These are phyloP conservation scores for Tryphoninae sp. DNA, from an alignment of 2,888 invertebrate genomes.

Conservation along the genomic window DNA sequence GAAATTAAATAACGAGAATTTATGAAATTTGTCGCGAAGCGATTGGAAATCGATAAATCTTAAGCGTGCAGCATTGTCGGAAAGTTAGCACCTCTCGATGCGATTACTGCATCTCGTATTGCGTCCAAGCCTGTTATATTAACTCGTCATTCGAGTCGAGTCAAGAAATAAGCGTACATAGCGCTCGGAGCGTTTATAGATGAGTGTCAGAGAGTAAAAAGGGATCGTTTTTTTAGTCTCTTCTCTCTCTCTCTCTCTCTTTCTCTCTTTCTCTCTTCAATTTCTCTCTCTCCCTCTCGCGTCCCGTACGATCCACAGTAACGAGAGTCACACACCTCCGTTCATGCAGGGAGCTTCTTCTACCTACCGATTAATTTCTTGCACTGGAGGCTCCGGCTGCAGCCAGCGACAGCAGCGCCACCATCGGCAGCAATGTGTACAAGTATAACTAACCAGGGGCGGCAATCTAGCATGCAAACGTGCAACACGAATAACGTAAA, in stretches of 20 bases:
- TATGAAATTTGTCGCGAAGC: neutral
- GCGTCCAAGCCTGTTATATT: conserved; percentile 46
- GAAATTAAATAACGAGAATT: neutral
- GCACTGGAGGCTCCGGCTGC: conserved; percentile 32
- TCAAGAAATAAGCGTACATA: neutral
- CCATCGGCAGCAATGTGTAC: neutral
- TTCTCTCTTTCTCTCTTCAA: neutral
- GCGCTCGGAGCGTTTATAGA: conserved; percentile 46
- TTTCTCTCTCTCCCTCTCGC: neutral
- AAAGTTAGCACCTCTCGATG: conserved; percentile 26
- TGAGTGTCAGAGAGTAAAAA: conserved; percentile 36
- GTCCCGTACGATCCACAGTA: conserved; percentile 12
- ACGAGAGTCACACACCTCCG: conserved; percentile 26
- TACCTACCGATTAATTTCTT: conserved; percentile 60
- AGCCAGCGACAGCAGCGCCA: conserved; percentile 12
- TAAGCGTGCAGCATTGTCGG: conserved; percentile 36
- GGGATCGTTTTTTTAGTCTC: neutral
- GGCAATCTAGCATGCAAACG: conserved; percentile 63
- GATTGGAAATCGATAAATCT: conserved; percentile 25
- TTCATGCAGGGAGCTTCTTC: conserved; percentile 45
- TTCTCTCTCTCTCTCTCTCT: conserved; percentile 2
- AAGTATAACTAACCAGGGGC: conserved; percentile 61
- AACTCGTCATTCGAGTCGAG: conserved; percentile 55
- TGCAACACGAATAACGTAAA: conserved; percentile 63
- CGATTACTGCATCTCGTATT: neutral